Evolutionary conservation across 2,888 invertebrate genomes (phyloP).

Genomic region (Diplolepis rosae): DNA sequence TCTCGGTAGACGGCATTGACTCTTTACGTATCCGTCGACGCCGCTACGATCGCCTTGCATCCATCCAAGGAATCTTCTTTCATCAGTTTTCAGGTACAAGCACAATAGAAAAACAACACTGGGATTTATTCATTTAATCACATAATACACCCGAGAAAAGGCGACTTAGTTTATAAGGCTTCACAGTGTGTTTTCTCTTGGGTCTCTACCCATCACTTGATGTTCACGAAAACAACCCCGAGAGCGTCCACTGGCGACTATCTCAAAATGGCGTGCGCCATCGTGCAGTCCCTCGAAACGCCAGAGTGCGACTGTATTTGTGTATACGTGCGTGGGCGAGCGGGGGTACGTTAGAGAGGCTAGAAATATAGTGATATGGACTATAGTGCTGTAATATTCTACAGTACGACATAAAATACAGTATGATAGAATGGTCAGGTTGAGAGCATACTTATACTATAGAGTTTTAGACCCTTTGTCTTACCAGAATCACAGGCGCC

Average conservation of each 20-base stretch:
- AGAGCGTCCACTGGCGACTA: constrained; percentile 60
- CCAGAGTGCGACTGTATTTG: constrained; percentile 50
- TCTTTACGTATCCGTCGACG: not conserved
- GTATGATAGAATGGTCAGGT: too few species aligned
- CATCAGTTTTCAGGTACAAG: not conserved
- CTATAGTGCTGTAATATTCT: not conserved
- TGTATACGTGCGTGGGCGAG: constrained; percentile 40
- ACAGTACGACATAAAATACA: not conserved
- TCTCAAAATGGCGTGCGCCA: constrained; percentile 63
- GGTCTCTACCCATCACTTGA: not conserved
- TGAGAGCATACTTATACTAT: too few species aligned
- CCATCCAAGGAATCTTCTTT: constrained; percentile 1
- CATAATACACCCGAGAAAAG: not conserved
- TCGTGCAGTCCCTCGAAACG: constrained; percentile 46
- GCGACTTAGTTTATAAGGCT: not conserved
- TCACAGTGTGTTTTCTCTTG: not conserved
- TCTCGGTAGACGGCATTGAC: constrained; percentile 18
- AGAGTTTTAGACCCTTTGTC: too few species aligned
- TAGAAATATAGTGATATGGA: not conserved
- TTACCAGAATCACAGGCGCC: too few species aligned
- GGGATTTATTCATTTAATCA: not conserved
- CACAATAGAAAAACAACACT: not conserved
- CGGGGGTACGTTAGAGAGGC: constrained; percentile 26
- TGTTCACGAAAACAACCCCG: constrained; percentile 52
- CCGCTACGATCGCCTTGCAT: constrained; percentile 11